Evolutionary conservation across 2,888 invertebrate genomes (phyloP).

Genomic region (Rhorus exstirpatorius): DNA sequence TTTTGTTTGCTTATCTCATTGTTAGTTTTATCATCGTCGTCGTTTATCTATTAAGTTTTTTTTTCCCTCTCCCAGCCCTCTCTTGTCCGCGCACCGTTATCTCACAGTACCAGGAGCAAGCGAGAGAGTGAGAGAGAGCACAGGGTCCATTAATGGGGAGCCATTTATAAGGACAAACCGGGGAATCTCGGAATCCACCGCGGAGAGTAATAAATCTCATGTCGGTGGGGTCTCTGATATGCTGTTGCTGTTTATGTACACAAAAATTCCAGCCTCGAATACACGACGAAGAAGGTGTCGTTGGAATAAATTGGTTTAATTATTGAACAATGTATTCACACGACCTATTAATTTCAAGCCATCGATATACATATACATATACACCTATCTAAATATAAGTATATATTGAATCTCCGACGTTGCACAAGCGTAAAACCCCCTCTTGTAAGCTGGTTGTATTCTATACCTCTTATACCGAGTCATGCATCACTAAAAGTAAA

Average conservation of each 20-base stretch:
- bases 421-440: conserved; percentile 77
- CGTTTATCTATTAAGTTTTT: conserved; percentile 56
- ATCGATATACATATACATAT: no score
- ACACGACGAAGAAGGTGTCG: no score
- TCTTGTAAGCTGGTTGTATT: conserved; percentile 85
- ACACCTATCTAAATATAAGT: no score
- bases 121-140: conserved; percentile 51
- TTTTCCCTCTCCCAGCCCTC: conserved; percentile 22
- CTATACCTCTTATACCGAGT: conserved; percentile 85
- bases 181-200: conserved; percentile 85
- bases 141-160: conserved; percentile 85
- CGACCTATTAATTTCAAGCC: no score
- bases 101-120: conserved; percentile 43
- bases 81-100: no score
- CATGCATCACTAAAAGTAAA: conserved; percentile 86
- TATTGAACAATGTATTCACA: no score
- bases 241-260: conserved; percentile 37
- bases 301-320: no score
- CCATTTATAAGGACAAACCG: conserved; percentile 85
- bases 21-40: conserved; percentile 22
- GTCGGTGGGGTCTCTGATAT: conserved; percentile 73
- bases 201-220: conserved; percentile 85
- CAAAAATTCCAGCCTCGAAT: background rate
- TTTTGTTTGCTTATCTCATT: conserved; percentile 1
- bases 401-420: conserved; percentile 1